Percentiles rank a stretch among this genome's conserved stretches.
phyloP scores from a whole-genome alignment of 2,888 invertebrate genomes.

The Atethmia centrago region DNA sequence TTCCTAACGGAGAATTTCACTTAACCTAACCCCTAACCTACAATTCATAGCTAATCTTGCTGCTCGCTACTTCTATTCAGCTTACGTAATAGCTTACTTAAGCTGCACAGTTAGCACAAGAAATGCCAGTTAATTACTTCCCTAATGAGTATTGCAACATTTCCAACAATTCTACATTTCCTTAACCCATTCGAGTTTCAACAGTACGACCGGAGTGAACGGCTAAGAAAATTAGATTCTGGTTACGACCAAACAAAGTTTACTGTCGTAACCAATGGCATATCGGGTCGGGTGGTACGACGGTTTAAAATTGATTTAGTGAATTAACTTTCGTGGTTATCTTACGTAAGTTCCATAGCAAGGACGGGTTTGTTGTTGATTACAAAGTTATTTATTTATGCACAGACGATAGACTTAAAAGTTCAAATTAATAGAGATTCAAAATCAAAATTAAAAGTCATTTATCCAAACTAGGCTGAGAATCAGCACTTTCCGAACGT shows the following conservation, averaged over 20 bases:
- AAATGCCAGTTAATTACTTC: background rate
- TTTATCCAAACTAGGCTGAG: too few relatives aligned
- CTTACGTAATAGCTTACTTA: conserved; percentile 20
- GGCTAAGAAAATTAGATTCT: conserved; percentile 70
- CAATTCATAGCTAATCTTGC: conserved; percentile 1
- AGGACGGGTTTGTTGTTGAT: background rate
- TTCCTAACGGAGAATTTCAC: background rate
- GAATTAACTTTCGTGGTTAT: conserved; percentile 22
- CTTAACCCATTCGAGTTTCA: conserved; percentile 22
- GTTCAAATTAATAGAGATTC: too few relatives aligned
- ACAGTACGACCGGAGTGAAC: conserved; percentile 47
- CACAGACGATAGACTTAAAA: background rate
- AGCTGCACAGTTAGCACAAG: background rate
- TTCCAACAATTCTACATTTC: conserved; percentile 11
- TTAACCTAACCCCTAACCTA: background rate
- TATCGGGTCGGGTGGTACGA: conserved; percentile 18
- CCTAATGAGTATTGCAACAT: conserved; percentile 10
- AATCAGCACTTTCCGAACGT: too few relatives aligned
- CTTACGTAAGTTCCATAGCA: background rate
- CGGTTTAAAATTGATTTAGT: conserved; percentile 24
- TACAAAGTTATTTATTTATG: background rate
- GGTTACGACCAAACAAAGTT: conserved; percentile 69
- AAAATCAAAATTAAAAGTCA: too few relatives aligned
- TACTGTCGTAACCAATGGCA: conserved; percentile 44
- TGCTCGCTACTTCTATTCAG: background rate